Evolutionary conservation across 2,888 invertebrate genomes (phyloP), one percentile per base, ranked within the genome.

Genomic region (Maniola hyperantus): DNA sequence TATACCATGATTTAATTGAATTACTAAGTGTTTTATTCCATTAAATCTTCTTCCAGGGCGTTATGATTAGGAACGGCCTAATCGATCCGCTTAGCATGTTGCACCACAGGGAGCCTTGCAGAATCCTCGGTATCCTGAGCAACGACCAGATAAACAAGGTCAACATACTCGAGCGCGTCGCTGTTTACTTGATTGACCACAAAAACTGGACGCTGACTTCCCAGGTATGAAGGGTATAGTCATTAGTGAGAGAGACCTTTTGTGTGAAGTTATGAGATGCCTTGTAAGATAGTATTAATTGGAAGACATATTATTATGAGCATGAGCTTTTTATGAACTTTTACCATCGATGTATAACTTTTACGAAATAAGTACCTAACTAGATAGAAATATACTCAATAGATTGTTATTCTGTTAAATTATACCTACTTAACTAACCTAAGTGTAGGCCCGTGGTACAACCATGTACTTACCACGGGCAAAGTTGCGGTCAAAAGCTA

Each of bases 41-140:
- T 53, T 62, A 60, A 33, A 13, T 46, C 1, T 51, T 15, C 34
- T 73, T 73, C 34, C 71, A 92, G 91, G 93, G 92, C 64, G 73
- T 93, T 34, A 82, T 86, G 4, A 85, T 93, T 44, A 92, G 93
- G 8, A 92, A 92, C 67, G 92, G 90, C 0, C 74, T 93, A 55
- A 86, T 91, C 8, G 93, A 93, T 65, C 91, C 93, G 0, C 78
- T 78, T 0, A 86, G 84, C 65, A 87, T 92, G 84, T 80, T 92
- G 78, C 83, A 89, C 60, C 93, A 93, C 73, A 89, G 90, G 11
- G 81, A 83, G 10, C 80, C 88, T 57, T 83, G 88, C 18, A 79
- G 82, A 26, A 83, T 83, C 18, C 72, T 91, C 6, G 93, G 93
- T 0, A 67, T 93, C 0, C 80, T 94, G 7, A 93, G 93, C 7